Percentiles rank a stretch among this genome's conserved stretches.
These are phyloP conservation scores for Thinocorus orbignyianus DNA, from an alignment of 2,113 vertebrate species.

Conservation along the genomic window DNA sequence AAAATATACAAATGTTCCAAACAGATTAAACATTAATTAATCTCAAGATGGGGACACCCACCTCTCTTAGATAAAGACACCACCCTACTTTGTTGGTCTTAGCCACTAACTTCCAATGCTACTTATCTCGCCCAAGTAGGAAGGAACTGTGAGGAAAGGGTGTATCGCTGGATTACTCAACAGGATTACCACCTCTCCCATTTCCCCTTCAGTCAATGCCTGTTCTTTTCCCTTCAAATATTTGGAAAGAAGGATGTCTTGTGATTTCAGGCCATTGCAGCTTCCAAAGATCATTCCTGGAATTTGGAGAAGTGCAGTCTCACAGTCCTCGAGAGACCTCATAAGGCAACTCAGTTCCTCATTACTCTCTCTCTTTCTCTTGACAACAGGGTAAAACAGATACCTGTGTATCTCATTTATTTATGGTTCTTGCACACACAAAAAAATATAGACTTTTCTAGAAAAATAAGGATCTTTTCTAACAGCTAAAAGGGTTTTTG, in stretches of 20 bases:
- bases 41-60: conserved; percentile 3
- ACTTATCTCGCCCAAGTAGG: conserved; percentile 48
- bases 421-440: background rate
- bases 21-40: conserved; percentile 49
- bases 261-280: background rate
- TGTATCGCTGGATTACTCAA: conserved; percentile 7
- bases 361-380: background rate
- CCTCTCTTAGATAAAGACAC: conserved; percentile 5
- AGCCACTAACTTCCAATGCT: background rate
- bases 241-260: background rate
- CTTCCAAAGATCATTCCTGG: background rate
- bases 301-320: background rate
- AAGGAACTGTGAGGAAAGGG: conserved; percentile 57
- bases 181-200: conserved; percentile 56
- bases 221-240: background rate
- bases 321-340: rapidly evolving
- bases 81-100: conserved; percentile 8
- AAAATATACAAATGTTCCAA: conserved; percentile 39
- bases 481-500: background rate
- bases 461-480: background rate
- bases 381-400: background rate
- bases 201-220: conserved; percentile 26
- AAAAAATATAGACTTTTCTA: background rate
- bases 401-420: background rate
- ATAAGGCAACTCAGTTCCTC: background rate